A percentile compares a stretch with the other conserved stretches of the same genome.
Evolutionary conservation across 2,113 vertebrate species (phyloP).

Genomic region (Lates calcarifer): DNA sequence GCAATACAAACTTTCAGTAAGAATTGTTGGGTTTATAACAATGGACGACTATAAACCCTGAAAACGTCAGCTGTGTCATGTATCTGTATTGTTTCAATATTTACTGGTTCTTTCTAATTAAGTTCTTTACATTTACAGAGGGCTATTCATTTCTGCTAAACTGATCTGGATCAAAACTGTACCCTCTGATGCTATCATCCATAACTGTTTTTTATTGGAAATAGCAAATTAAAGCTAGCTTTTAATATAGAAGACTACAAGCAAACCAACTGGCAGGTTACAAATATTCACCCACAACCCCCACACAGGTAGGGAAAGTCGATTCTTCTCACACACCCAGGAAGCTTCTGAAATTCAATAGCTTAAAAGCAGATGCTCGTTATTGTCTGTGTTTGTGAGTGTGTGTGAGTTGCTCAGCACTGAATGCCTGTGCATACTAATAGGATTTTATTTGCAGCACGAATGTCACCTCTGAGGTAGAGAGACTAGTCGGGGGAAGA

Average conservation of each 20-base stretch:
- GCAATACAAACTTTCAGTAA: not conserved
- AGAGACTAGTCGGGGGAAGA: conserved; percentile 57
- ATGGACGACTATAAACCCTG: not conserved
- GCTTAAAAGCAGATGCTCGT: conserved; percentile 53
- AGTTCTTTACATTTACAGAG: conserved; percentile 2
- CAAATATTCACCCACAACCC: conserved; percentile 28
- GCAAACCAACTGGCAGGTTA: conserved; percentile 2
- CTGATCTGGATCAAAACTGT: conserved; percentile 20
- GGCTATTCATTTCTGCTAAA: not conserved
- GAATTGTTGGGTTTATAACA: not conserved
- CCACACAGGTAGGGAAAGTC: conserved; percentile 27
- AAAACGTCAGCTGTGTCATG: not conserved
- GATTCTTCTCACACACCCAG: conserved; percentile 37
- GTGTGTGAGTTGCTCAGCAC: conserved; percentile 35
- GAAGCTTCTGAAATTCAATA: conserved; percentile 51
- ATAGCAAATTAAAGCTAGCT: conserved; percentile 25
- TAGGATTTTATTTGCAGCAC: conserved; percentile 61
- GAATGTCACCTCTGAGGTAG: conserved; percentile 68
- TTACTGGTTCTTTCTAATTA: not conserved
- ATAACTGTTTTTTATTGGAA: conserved; percentile 1
- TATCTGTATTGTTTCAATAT: not conserved
- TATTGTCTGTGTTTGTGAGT: conserved; percentile 29
- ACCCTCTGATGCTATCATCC: not conserved
- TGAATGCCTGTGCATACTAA: conserved; percentile 69
- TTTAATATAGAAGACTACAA: conserved; percentile 16